Evolutionary conservation across 2,113 vertebrate genomes (phyloP), one percentile per base, ranked within the genome.

Genomic region (Nothocercus nigrocapillus): DNA sequence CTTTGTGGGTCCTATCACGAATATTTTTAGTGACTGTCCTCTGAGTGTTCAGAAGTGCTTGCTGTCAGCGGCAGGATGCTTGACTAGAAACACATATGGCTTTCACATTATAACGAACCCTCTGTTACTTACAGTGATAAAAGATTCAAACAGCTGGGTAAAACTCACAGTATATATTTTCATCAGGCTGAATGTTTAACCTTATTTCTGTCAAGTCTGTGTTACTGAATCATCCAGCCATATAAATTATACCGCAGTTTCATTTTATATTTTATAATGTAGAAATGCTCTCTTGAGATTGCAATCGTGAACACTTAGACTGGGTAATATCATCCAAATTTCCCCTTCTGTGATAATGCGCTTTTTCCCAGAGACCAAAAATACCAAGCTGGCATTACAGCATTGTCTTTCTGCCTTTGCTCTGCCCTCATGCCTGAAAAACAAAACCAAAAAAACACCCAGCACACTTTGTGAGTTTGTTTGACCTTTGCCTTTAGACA

Each of bases 41-140:
- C 6, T 62, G 61, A 73, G 58, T 0, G 0, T 62, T 62, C 7
- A 42, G 66, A 61, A 77, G 62, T 6, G 2, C 4, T 1, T 2
- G 6, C 63, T 53, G 13, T 59, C 59, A 79, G 7, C 3, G 5
- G 9, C 15, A 56, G 16, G 9, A 16, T 38, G 38, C 27, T 62
- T 62, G 40, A 21, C 14, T 63, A 62, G 22, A 86, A 75, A 51
- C 5, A 14, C 27, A 54, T 18, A 14, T 9, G n/a, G 8, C 13
- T 88, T 93, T 62, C 76, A 63, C 7, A 58, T 27, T 21, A 80
- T 18, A 59, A 34, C 6, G 83, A 64, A 56, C 68, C 36, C 13
- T 17, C 18, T 56, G 1, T 24, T 68, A 45, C 49, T 89, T 81
- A 47, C 18, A 36, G 36, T 40, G 62, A 73, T 14, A 27, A 79